phyloP scores from a whole-genome alignment of 2,888 invertebrate genomes.

The Lepidocyrtoides sp. region DNA sequence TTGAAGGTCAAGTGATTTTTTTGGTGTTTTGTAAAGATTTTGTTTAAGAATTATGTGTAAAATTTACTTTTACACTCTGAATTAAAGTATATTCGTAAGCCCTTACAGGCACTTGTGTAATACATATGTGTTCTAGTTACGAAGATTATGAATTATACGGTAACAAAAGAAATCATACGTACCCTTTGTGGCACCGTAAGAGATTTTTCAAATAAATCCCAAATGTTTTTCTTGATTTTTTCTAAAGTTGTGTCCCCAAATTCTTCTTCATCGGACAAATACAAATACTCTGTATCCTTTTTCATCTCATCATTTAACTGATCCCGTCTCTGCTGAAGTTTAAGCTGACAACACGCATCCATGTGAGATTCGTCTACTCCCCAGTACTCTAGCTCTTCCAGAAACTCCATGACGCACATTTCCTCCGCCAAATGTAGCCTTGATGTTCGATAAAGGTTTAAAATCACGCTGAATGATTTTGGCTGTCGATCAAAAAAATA shows the following conservation, averaged over 20 bases:
- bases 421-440: slow-evolving; percentile 99
- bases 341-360: slow-evolving; percentile 41
- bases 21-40: not conserved
- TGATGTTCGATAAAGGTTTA: slow-evolving; percentile 98
- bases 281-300: slow-evolving; percentile 64
- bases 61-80: too few relatives aligned
- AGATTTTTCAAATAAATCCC: slow-evolving; percentile 81
- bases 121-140: too few relatives aligned
- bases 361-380: not conserved
- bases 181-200: slow-evolving; percentile 73
- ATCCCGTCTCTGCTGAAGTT: slow-evolving; percentile 70
- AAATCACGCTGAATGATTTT: slow-evolving; percentile 98
- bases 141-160: too few relatives aligned
- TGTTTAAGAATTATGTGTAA: too few relatives aligned
- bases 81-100: too few relatives aligned
- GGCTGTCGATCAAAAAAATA: slow-evolving; percentile 99
- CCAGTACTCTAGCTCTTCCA: slow-evolving; percentile 96
- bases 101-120: too few relatives aligned
- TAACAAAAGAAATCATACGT: slow-evolving; percentile 1
- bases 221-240: slow-evolving; percentile 57
- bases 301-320: slow-evolving; percentile 70
- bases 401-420: slow-evolving; percentile 99
- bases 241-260: slow-evolving; percentile 71
- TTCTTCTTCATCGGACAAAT: slow-evolving; percentile 71
- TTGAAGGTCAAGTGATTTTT: slow-evolving; percentile 4